These are phyloP conservation scores for Euthynnus affinis DNA, from an alignment of 2,797 vertebrate genomes.

Conservation along the genomic window DNA sequence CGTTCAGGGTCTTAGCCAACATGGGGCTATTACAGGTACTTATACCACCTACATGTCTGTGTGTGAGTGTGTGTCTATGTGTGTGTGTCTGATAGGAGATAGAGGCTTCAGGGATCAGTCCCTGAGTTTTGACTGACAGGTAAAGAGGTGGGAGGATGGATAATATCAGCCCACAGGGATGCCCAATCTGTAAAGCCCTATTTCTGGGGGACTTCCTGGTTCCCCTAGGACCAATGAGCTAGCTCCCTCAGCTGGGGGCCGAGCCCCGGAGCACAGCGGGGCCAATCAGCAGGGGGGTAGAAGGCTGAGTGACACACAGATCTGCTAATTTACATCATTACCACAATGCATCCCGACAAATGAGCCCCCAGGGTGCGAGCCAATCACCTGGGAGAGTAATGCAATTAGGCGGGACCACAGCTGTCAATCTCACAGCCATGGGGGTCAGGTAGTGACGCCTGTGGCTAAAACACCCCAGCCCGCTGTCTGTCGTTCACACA, in stretches of 20 bases:
- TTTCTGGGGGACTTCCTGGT: slow-evolving; percentile 80
- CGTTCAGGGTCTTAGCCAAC: slow-evolving; percentile 38
- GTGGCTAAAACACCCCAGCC: slow-evolving; percentile 79
- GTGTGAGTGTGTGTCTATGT: slow-evolving; percentile 33
- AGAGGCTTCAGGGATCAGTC: slow-evolving; percentile 65
- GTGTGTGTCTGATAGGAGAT: slow-evolving; percentile 55
- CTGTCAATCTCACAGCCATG: slow-evolving; percentile 84
- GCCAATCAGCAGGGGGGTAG: slow-evolving; percentile 80
- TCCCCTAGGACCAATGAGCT: slow-evolving; percentile 86
- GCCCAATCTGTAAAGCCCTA: slow-evolving; percentile 76
- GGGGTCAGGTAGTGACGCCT: slow-evolving; percentile 79
- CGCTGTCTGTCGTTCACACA: slow-evolving; percentile 62
- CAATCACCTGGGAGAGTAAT: slow-evolving; percentile 88
- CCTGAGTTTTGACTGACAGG: slow-evolving; percentile 77
- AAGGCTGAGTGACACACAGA: slow-evolving; percentile 83
- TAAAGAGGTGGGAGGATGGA: slow-evolving; percentile 77
- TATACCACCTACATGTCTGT: slow-evolving; percentile 36
- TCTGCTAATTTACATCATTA: slow-evolving; percentile 88
- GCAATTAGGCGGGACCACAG: slow-evolving; percentile 88
- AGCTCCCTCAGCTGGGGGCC: slow-evolving; percentile 76
- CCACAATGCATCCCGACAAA: slow-evolving; percentile 86
- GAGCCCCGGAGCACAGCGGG: slow-evolving; percentile 75
- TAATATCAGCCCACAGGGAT: slow-evolving; percentile 79
- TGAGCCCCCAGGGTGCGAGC: slow-evolving; percentile 84
- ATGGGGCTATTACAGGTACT: slow-evolving; percentile 40